Evolutionary conservation across 1,140 invertebrate species (phyloP).

Genomic region (Drosophila funebris): DNA sequence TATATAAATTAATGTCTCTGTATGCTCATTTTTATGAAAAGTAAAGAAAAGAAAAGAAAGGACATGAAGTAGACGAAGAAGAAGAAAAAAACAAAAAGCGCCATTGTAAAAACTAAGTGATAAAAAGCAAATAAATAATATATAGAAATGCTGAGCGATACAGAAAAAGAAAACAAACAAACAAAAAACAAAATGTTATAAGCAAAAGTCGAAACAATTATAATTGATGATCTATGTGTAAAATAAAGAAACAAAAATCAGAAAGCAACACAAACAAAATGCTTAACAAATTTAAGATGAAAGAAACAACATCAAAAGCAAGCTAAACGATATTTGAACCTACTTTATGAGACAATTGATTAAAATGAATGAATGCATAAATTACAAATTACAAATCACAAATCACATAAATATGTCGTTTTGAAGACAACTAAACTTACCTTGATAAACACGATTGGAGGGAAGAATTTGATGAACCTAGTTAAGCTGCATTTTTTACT

Average conservation of each 20-base stretch:
- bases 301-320: slow-evolving; percentile 22
- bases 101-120: slow-evolving; percentile 83
- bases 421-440: slow-evolving; percentile 41
- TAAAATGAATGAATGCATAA: slow-evolving; percentile 17
- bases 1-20: slow-evolving; percentile 51
- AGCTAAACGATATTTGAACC: slow-evolving; percentile 52
- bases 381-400: slow-evolving; percentile 22
- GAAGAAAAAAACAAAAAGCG: slow-evolving; percentile 63
- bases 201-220: slow-evolving; percentile 39
- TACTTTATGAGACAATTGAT: slow-evolving; percentile 43
- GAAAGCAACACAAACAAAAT: slow-evolving; percentile 63
- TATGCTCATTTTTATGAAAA: slow-evolving; percentile 65
- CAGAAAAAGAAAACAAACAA: slow-evolving; percentile 31
- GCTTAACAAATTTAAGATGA: slow-evolving; percentile 14
- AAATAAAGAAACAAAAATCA: slow-evolving; percentile 45
- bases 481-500: slow-evolving; percentile 83
- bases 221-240: slow-evolving; percentile 54
- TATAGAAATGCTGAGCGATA: slow-evolving; percentile 37
- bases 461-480: slow-evolving; percentile 69
- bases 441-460: slow-evolving; percentile 56
- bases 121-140: slow-evolving; percentile 74
- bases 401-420: slow-evolving; percentile 42
- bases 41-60: slow-evolving; percentile 36
- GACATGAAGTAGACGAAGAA: no score
- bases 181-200: no score